A percentile compares a stretch with the other conserved stretches of the same genome.
Conservation (phyloP, 2,888 invertebrate species). For the Euzophera pinguis region DNA sequence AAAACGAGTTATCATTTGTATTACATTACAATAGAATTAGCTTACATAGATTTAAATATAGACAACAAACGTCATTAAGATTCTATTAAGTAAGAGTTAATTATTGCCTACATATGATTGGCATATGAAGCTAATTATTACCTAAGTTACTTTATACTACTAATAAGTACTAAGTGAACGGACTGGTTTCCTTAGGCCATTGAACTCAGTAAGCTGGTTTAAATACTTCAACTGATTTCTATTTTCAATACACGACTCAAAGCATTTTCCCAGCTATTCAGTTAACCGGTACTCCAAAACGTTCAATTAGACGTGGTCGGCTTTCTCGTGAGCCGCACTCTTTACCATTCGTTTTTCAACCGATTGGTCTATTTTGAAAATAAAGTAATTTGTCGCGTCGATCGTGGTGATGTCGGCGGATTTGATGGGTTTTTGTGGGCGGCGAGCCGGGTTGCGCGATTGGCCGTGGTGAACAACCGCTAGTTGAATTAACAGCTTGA, state of each 20-base stretch:
- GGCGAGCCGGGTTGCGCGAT: constrained; percentile 43
- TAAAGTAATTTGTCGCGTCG: constrained; percentile 72
- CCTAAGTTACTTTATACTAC: too few relatives aligned
- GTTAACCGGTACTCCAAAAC: constrained; percentile 29
- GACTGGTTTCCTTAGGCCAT: too few relatives aligned
- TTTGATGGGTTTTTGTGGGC: constrained; percentile 73
- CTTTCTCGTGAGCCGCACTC: constrained; percentile 49
- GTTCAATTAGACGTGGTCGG: constrained; percentile 55
- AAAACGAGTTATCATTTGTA: too few relatives aligned
- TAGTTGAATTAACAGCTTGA: constrained; percentile 42
- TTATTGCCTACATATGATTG: too few relatives aligned
- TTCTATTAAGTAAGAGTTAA: too few relatives aligned
- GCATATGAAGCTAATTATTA: too few relatives aligned
- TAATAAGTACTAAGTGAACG: too few relatives aligned
- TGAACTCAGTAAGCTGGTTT: not conserved
- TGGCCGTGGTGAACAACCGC: constrained; percentile 41
- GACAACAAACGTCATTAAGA: too few relatives aligned
- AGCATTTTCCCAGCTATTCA: constrained; percentile 14
- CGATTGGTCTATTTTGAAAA: constrained; percentile 65
- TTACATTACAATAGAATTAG: too few relatives aligned
- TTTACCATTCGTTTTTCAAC: constrained; percentile 45
- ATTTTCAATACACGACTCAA: not conserved
- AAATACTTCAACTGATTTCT: not conserved
- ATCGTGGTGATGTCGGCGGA: constrained; percentile 51
- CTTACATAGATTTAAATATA: too few relatives aligned